Base-by-base conservation (phyloP, 2,888 invertebrate species). In the Harmothoe impar region DNA sequence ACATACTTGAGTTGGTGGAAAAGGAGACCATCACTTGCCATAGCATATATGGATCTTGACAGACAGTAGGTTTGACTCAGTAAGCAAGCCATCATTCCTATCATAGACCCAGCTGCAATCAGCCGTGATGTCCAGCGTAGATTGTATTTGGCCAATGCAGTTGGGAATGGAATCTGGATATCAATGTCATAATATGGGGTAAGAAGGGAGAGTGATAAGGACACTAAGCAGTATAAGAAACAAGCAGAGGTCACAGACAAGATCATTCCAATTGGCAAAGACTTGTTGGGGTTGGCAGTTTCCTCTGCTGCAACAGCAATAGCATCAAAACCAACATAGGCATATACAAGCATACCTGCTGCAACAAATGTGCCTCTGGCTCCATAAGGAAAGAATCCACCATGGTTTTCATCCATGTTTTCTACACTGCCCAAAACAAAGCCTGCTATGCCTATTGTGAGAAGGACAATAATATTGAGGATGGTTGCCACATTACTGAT, bases 291-390 rank as follows among this genome's bases (percentile, higher is more conserved):
- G 72, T 72, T 72, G 25, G 72, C 31, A 29, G 72, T 72, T 25
- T 72, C 72, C 72, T 72, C 72, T 29, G 72, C 25, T 72, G 72
- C 72, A 72, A 72, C 29, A n/a, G 72, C 72, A 29, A 72, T 17
- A 72, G 72, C 72, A 72, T 72, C 72, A 72, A 72, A 72, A 29
- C 72, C 72, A 62, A 29, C 17, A 17, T 72, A 72, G 72, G 72
- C 72, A 72, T 29, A 72, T n/a, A 72, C 20, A 23, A 29, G 0
- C 25, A 15, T 72, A 15, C 29, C 72, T 29, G 72, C 25, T 29
- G 72, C 72, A 15, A 25, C 72, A 15, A 72, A 29, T 7, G 29
- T 72, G 15, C 72, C 72, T 29, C 25, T 23, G 31, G 25, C 25
- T 3, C 72, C 72, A 72, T 72, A 72, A 15, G 72, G 72, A 72